A percentile compares a stretch with the other conserved stretches of the same genome.
Evolutionary conservation across 1,140 invertebrate species (phyloP).

Genomic region (Kradibia gibbosae): DNA sequence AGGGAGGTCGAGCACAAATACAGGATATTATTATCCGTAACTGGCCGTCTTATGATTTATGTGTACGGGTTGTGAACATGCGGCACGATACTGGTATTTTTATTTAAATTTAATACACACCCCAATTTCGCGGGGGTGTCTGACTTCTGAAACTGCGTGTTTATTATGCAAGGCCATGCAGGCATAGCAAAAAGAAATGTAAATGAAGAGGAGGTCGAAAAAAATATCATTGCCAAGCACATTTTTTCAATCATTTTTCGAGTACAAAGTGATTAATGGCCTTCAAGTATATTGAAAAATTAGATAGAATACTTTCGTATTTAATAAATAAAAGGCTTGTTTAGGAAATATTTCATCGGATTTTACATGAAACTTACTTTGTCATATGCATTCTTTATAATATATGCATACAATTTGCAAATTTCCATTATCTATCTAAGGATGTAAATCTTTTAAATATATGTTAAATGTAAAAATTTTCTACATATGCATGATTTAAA

Average conservation of each 20-base stretch:
- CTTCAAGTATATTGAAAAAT: conserved; percentile 13
- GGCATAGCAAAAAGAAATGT: neutral
- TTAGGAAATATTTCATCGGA: too few species aligned
- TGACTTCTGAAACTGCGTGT: conserved; percentile 37
- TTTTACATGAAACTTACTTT: too few species aligned
- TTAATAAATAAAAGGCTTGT: conserved; percentile 40
- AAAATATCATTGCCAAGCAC: neutral
- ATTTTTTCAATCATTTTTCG: neutral
- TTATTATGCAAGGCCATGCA: conserved; percentile 59
- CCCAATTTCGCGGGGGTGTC: conserved; percentile 60
- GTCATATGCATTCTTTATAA: too few species aligned
- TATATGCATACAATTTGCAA: too few species aligned
- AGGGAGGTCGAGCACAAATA: conserved; percentile 67
- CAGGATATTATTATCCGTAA: conserved; percentile 69
- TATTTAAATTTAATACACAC: conserved; percentile 73
- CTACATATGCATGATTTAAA: too few species aligned
- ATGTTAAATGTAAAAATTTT: too few species aligned
- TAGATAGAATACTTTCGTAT: neutral
- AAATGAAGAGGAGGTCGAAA: neutral
- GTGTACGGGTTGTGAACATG: conserved; percentile 68
- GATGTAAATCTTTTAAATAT: too few species aligned
- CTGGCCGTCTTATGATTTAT: conserved; percentile 69
- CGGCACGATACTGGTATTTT: conserved; percentile 68
- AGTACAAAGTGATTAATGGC: conserved; percentile 6
- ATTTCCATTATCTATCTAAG: too few species aligned